Base-by-base conservation (phyloP, 1,140 invertebrate species). In the Conopomorpha cramerella region DNA sequence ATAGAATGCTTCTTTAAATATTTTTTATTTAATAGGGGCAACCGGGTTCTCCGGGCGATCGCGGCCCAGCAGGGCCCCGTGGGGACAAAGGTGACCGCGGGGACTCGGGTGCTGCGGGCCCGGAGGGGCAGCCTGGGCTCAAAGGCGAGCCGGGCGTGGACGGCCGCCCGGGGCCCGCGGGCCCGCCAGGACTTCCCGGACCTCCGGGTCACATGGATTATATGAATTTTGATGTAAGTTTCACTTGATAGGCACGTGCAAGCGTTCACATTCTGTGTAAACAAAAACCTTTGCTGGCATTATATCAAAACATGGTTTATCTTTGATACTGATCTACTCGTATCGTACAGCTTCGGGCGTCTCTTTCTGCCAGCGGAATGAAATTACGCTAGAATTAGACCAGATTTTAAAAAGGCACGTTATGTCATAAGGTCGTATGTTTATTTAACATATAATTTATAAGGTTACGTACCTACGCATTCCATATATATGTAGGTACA, bases 121-220 rank as follows among this genome's bases (percentile, higher is more conserved):
- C 81, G 16, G 87, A 90, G 77, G 90, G 90, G 32, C 74, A 83
- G 37, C 83, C 86, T 46, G 89, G 89, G 17, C 80, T 82, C 29
- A 91, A 91, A 77, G 90, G 90, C 10, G 89, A 91, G 49, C 82
- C 87, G 13, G 90, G 90, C 27, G 78, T 85, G 12, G 89, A 93
- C 52, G 90, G 90, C 8, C 65, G 83, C 46, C 82, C 88, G 11
- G 90, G 90, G 0, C 81, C 81, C 28, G 79, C 82, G 18, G 90
- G 91, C 8, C 80, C 82, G 8, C 84, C 85, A 27, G 91, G 90
- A 29, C 88, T 87, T 1, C 86, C 89, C 12, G 90, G 90, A 12
- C 85, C 88, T 3, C 87, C 90, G n/a, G 88, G 88, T 26, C 81
- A 85, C 27, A 82, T 84, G 23, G 89, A 89, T 60, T 88, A 84